phyloP scores from a whole-genome alignment of 2,888 invertebrate species.

The Dynastes grantii region DNA sequence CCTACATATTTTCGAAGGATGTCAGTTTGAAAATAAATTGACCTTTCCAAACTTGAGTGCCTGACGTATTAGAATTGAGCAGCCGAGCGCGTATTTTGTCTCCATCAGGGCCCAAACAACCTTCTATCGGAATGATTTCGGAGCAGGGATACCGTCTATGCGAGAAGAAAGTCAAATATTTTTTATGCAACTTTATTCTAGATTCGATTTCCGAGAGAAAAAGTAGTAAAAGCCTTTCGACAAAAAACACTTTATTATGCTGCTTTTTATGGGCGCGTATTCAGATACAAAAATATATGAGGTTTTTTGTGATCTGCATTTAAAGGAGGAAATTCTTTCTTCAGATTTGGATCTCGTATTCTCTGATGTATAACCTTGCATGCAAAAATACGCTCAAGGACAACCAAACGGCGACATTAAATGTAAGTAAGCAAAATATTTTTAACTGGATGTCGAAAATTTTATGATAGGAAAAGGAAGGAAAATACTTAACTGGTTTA shows the following conservation, averaged over 20 bases:
- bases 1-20: slow-evolving; percentile 58
- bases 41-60: slow-evolving; percentile 58
- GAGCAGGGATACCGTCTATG: not conserved
- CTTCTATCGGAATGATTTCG: slow-evolving; percentile 27
- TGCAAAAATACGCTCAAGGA: too few species aligned
- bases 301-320: slow-evolving; percentile 4
- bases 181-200: slow-evolving; percentile 36
- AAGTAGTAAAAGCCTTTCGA: slow-evolving; percentile 26
- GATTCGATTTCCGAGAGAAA: slow-evolving; percentile 19
- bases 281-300: slow-evolving; percentile 18
- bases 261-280: slow-evolving; percentile 14
- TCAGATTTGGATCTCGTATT: not conserved
- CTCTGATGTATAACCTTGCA: not conserved
- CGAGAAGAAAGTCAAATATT: slow-evolving; percentile 34
- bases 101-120: slow-evolving; percentile 47
- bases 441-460: too few species aligned
- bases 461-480: too few species aligned
- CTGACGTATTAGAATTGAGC: slow-evolving; percentile 57
- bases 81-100: slow-evolving; percentile 57
- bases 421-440: too few species aligned
- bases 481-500: too few species aligned
- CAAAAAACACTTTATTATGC: slow-evolving; percentile 28
- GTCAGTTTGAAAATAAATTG: slow-evolving; percentile 59
- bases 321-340: not conserved
- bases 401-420: too few species aligned